A percentile compares a stretch with the other conserved stretches of the same genome.
These are phyloP conservation scores for Elegia similella DNA, from an alignment of 2,888 invertebrate genomes.

Conservation along the genomic window DNA sequence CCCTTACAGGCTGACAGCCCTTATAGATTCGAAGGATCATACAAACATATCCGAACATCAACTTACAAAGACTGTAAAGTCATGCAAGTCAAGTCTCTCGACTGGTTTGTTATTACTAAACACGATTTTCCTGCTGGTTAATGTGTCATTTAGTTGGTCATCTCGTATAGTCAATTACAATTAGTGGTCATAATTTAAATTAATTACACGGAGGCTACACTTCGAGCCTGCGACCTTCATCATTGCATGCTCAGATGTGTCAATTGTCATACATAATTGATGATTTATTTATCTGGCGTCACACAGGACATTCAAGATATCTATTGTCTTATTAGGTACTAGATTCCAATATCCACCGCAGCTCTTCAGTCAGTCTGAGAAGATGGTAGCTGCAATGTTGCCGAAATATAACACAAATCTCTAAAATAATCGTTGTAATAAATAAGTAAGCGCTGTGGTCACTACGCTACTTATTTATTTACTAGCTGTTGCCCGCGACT, in stretches of 20 bases:
- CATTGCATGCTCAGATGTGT: constrained; percentile 37
- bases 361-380: too few relatives aligned
- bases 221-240: constrained; percentile 33
- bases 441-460: too few relatives aligned
- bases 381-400: too few relatives aligned
- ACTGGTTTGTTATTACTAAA: constrained; percentile 2
- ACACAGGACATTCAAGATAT: not conserved
- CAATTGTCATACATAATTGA: constrained; percentile 26
- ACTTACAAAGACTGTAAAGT: not conserved
- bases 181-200: constrained; percentile 34
- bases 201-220: constrained; percentile 30
- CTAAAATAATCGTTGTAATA: too few relatives aligned
- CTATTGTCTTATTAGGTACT: not conserved
- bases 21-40: too few relatives aligned
- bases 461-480: too few relatives aligned
- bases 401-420: too few relatives aligned
- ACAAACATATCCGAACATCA: not conserved
- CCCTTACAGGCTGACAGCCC: too few relatives aligned
- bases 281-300: constrained; percentile 9
- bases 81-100: not conserved
- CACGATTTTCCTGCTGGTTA: constrained; percentile 14
- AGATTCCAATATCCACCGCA: not conserved
- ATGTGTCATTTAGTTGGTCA: constrained; percentile 28
- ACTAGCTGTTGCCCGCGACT: too few relatives aligned
- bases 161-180: constrained; percentile 22